Conservation (phyloP, 2,888 invertebrate genomes). For the Sympetrum striolatum region DNA sequence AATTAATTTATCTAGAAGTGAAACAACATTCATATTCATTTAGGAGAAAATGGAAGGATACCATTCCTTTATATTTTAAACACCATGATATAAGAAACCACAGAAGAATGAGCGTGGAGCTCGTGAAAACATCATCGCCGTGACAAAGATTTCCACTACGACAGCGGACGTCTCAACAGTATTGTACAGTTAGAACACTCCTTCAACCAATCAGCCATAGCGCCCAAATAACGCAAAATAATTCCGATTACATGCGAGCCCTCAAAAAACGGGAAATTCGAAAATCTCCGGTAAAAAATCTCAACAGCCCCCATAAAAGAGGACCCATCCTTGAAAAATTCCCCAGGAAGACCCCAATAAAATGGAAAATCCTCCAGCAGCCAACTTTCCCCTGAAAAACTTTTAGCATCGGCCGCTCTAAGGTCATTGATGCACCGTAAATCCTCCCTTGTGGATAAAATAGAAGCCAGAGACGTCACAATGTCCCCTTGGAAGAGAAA, state of each 20-base stretch:
- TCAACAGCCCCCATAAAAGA: background rate
- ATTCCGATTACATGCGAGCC: background rate
- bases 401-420: constrained; percentile 16
- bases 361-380: background rate
- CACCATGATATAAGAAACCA: no score
- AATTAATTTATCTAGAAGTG: no score
- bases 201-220: no score
- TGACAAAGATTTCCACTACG: no score
- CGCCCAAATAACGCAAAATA: no score
- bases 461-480: constrained; percentile 54
- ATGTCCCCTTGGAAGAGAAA: constrained; percentile 48
- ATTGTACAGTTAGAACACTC: no score
- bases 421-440: constrained; percentile 14
- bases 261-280: background rate
- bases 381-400: background rate
- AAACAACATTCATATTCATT: no score
- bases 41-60: no score
- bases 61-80: no score
- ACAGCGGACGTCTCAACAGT: no score
- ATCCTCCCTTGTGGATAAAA: constrained; percentile 32
- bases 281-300: background rate
- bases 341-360: constrained; percentile 9
- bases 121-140: no score
- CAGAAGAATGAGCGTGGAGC: no score
- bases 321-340: background rate